Conservation (phyloP, 2,113 vertebrate species). For the Muntiacus muntjak region DNA sequence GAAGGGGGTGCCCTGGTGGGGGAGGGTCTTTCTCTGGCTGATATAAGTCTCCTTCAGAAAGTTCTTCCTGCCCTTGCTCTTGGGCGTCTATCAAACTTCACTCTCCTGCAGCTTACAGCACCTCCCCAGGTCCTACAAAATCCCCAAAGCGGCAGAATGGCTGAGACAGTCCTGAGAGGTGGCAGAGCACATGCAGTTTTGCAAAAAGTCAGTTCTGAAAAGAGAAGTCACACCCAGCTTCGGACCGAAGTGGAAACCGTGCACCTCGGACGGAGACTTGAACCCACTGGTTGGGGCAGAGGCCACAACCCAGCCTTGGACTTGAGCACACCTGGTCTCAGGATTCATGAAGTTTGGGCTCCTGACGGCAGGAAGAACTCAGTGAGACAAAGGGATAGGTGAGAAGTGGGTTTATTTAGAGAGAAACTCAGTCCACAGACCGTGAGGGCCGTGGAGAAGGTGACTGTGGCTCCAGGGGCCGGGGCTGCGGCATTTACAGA, state of each 20-base stretch:
- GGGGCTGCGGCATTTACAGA: background rate
- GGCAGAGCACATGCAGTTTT: background rate
- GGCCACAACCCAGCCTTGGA: background rate
- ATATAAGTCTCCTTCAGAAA: background rate
- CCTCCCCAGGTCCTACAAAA: background rate
- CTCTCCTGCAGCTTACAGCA: background rate
- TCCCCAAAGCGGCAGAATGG: background rate
- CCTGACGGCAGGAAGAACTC: background rate
- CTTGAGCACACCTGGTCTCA: background rate
- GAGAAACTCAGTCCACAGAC: background rate
- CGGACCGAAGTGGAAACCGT: background rate
- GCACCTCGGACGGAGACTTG: background rate
- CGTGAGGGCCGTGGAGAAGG: background rate
- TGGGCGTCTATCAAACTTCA: accelerated
- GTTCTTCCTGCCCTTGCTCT: no score
- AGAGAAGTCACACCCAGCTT: background rate
- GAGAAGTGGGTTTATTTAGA: background rate
- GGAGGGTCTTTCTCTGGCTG: background rate
- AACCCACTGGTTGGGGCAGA: background rate
- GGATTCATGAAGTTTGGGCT: background rate
- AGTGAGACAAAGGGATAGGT: background rate
- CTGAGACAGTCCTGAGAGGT: background rate
- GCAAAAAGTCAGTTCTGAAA: background rate
- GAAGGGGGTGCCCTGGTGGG: accelerated
- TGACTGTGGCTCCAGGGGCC: background rate